Conservation (phyloP, 2,113 vertebrate species). For the Marmota monax region DNA sequence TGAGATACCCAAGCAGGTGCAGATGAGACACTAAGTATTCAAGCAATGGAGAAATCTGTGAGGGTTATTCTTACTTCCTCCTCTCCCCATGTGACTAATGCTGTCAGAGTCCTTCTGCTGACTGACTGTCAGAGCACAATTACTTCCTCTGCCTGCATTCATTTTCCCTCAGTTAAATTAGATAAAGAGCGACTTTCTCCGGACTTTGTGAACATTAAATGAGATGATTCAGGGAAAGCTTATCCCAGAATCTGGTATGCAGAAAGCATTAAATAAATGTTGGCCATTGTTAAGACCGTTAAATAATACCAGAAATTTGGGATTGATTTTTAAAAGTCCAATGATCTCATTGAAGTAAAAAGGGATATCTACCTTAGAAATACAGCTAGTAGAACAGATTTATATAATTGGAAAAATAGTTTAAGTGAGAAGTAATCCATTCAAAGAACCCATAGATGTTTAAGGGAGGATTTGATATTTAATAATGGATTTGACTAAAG, state of each 20-base stretch:
- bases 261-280: not conserved
- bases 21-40: not conserved
- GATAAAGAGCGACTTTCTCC: not conserved
- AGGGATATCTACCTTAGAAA: not conserved
- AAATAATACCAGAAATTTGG: not conserved
- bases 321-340: not conserved
- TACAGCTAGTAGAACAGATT: not conserved
- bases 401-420: not conserved
- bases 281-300: not conserved
- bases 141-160: slow-evolving; percentile 34
- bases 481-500: not conserved
- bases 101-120: not conserved
- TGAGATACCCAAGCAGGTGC: not conserved
- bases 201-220: not conserved
- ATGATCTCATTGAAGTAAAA: not conserved
- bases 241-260: not conserved
- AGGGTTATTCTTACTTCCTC: not conserved
- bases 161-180: slow-evolving; percentile 30
- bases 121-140: not conserved
- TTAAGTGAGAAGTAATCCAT: not conserved
- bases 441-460: not conserved
- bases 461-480: not conserved
- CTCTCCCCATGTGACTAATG: not conserved
- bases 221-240: slow-evolving; percentile 30
- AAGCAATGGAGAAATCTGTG: not conserved